Percentiles rank a stretch among this genome's conserved stretches.
These are phyloP conservation scores for Dysidea cf. avara DNA, from an alignment of 37 sponge, comb jelly and placozoan species.

Conservation along the genomic window DNA sequence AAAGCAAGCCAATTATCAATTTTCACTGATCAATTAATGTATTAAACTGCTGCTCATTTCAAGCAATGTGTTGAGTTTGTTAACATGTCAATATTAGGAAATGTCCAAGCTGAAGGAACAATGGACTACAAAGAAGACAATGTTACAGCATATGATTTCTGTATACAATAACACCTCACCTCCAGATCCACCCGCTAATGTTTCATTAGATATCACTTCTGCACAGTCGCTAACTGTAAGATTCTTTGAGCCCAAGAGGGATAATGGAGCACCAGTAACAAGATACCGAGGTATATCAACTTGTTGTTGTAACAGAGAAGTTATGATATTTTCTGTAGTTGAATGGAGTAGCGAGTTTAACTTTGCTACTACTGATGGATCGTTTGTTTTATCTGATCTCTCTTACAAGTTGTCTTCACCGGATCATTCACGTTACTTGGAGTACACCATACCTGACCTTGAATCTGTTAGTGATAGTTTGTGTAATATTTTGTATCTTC, in stretches of 20 bases:
- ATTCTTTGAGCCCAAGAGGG: conserved; percentile 44
- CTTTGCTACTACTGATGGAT: conserved; percentile 51
- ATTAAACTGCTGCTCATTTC: no score
- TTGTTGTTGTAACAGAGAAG: not conserved
- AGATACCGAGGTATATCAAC: conserved; percentile 66
- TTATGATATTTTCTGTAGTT: conserved; percentile 53
- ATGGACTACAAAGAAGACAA: not conserved
- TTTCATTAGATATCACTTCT: conserved; percentile 52
- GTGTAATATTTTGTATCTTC: no score
- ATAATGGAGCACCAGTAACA: conserved; percentile 54
- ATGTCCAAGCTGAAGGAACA: no score
- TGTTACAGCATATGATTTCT: not conserved
- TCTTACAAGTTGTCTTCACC: no score
- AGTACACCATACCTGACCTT: conserved; percentile 73
- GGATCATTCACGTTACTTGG: conserved; percentile 18
- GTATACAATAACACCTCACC: not conserved
- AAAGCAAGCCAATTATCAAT: no score
- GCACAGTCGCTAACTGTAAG: conserved; percentile 48
- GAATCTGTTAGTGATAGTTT: conserved; percentile 38
- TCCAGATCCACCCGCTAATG: conserved; percentile 58
- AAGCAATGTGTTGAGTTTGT: no score
- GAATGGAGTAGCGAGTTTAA: conserved; percentile 51
- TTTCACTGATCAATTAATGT: no score
- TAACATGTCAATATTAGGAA: no score
- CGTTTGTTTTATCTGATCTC: conserved; percentile 63